Evolutionary conservation across 2,113 vertebrate genomes (phyloP), one percentile per base, ranked within the genome.

Genomic region (Dolichallabes microphthalmus): DNA sequence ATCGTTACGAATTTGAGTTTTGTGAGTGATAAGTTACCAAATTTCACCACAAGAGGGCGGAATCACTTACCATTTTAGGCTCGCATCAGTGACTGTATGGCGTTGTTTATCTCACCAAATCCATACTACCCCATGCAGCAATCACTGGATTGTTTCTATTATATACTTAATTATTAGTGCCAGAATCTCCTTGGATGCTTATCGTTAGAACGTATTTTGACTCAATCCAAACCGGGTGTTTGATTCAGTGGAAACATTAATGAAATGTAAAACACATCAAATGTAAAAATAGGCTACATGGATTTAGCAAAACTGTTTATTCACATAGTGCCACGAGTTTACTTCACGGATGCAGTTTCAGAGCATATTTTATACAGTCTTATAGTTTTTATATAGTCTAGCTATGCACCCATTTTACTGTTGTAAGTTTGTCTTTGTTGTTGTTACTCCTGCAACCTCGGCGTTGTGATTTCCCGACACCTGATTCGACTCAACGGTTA

Each of bases 11-110:
- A 55, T 53, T 76, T 6, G 12, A 3, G 19, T 19, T 57, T 17
- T 30, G 32, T 53, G 53, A 30, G 15, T 60, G 25, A 82, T 5
- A 32, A 35, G 50, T 35, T 69, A 82, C 80, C 52, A 69, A 82
- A 82, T 64, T 55, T 19, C 0, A 10, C 64, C 80, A 82, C 80
- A 82, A 57, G 80, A 71, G 80, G 80, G 64, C 64, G n/a, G 27
- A 35, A 71, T 82, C 61, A 53, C 8, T 57, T 64, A 27, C 39
- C 14, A 30, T 30, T 53, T 15, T 39, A 50, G 9, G 20, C 12
- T 73, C 71, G 39, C 52, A 30, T 20, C 7, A 77, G 6, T 19
- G 74, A 30, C 66, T 39, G 30, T 0, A 22, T 22, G 30, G 19
- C 30, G 14, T 19, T 39, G 69, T 74, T 74, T 74, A 50, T 50